These are phyloP conservation scores for Scaptomyza flava DNA, from an alignment of 2,888 invertebrate genomes.

Conservation along the genomic window DNA sequence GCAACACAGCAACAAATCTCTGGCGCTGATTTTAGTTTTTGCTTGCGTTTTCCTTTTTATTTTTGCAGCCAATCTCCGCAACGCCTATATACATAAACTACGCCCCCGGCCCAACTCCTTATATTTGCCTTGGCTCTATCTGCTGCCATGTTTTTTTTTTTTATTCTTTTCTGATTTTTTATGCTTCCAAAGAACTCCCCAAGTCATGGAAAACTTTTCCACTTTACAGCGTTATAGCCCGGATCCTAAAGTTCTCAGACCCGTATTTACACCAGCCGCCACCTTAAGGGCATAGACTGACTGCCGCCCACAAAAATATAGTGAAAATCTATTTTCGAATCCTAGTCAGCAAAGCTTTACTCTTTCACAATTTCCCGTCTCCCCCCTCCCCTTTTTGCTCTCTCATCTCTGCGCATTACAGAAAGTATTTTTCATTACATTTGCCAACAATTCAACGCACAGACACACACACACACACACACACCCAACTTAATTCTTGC, in stretches of 20 bases:
- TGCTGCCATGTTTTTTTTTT: conserved; percentile 29
- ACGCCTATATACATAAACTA: conserved; percentile 1
- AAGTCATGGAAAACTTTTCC: conserved; percentile 66
- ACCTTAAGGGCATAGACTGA: conserved; percentile 2
- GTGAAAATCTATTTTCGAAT: conserved; percentile 78
- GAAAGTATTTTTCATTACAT: conserved; percentile 76
- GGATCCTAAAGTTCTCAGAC: neutral
- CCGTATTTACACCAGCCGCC: neutral
- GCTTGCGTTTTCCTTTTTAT: neutral
- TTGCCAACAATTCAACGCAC: conserved; percentile 68
- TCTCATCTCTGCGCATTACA: conserved; percentile 44
- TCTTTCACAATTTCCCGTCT: neutral
- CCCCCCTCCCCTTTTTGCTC: neutral
- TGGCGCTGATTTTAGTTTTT: conserved; percentile 34
- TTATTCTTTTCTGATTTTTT: conserved; percentile 14
- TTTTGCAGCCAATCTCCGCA: neutral
- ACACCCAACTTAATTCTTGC: neutral
- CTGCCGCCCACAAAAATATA: conserved; percentile 47
- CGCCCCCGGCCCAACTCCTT: neutral
- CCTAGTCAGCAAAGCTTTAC: conserved; percentile 50
- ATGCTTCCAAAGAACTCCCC: conserved; percentile 22
- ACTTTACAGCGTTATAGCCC: conserved; percentile 60
- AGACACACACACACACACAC: conserved; percentile 7
- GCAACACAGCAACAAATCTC: conserved; percentile 21
- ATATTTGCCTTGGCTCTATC: conserved; percentile 14